A percentile compares a stretch with the other conserved stretches of the same genome.
These are phyloP conservation scores for Blastobasis lacticolella DNA, from an alignment of 2,888 invertebrate genomes.

Conservation along the genomic window DNA sequence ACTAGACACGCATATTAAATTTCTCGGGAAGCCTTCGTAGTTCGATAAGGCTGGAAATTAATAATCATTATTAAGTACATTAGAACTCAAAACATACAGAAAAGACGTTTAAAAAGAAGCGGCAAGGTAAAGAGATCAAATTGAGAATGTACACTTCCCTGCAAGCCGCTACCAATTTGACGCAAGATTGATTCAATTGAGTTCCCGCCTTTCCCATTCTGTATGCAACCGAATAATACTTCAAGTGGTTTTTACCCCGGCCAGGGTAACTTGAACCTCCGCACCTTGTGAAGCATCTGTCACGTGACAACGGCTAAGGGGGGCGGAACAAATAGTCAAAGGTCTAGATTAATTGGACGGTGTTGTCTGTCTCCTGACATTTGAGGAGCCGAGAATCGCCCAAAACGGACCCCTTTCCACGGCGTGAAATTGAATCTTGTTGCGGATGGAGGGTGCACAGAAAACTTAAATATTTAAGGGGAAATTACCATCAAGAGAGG, in stretches of 20 bases:
- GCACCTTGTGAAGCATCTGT: slow-evolving; percentile 21
- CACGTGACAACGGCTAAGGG: slow-evolving; percentile 20
- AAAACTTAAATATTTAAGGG: slow-evolving; percentile 72
- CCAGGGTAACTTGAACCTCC: slow-evolving; percentile 44
- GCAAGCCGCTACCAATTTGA: slow-evolving; percentile 55
- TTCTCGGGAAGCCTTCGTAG: background rate
- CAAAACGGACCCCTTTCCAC: slow-evolving; percentile 60
- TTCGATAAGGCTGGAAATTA: background rate
- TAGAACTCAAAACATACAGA: background rate
- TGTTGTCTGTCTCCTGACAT: slow-evolving; percentile 60
- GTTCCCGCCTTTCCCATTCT: slow-evolving; percentile 50
- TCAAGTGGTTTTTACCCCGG: slow-evolving; percentile 42
- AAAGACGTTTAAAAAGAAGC: background rate
- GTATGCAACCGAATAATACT: slow-evolving; percentile 64
- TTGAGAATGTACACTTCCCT: slow-evolving; percentile 34
- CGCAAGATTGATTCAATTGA: slow-evolving; percentile 68
- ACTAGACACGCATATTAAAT: slow-evolving; percentile 2
- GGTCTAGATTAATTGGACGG: slow-evolving; percentile 42
- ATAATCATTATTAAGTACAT: background rate
- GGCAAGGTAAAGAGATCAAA: slow-evolving; percentile 21
- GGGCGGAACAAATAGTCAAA: slow-evolving; percentile 32
- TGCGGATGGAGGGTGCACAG: slow-evolving; percentile 61
- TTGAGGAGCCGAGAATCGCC: slow-evolving; percentile 58
- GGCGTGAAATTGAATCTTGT: slow-evolving; percentile 74
- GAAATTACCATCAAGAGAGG: slow-evolving; percentile 59